Evolutionary conservation across 2,797 vertebrate species (phyloP).

Genomic region (Mergus octosetaceus): DNA sequence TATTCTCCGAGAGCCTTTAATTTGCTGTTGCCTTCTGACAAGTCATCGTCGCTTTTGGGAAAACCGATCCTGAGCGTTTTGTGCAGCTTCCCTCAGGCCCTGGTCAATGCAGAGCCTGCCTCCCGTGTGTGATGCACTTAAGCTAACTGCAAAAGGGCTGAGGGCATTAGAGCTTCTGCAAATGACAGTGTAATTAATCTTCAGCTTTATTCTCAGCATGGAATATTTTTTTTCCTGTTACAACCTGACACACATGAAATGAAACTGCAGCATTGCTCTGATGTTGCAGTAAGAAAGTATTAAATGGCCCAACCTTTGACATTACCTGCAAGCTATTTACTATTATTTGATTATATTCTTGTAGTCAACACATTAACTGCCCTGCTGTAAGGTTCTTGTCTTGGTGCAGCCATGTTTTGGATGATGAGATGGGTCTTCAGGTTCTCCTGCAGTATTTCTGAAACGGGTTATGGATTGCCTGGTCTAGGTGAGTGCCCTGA

Average conservation of each 20-base stretch:
- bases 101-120: accelerated
- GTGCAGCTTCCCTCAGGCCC: background rate
- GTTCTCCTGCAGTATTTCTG: background rate
- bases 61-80: background rate
- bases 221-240: background rate
- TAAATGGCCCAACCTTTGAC: background rate
- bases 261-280: accelerated
- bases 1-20: background rate
- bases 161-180: background rate
- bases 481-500: background rate
- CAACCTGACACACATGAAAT: accelerated
- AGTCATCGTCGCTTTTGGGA: background rate
- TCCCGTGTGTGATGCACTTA: background rate
- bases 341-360: background rate
- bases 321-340: background rate
- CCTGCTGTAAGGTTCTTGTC: background rate
- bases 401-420: background rate
- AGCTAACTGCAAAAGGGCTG: background rate
- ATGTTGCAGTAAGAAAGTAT: background rate
- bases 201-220: background rate
- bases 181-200: background rate
- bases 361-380: background rate
- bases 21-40: background rate
- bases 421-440: background rate
- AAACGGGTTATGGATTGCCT: background rate